phyloP scores from a whole-genome alignment of 2,113 vertebrate species.

The Tricholaema leucomelas region DNA sequence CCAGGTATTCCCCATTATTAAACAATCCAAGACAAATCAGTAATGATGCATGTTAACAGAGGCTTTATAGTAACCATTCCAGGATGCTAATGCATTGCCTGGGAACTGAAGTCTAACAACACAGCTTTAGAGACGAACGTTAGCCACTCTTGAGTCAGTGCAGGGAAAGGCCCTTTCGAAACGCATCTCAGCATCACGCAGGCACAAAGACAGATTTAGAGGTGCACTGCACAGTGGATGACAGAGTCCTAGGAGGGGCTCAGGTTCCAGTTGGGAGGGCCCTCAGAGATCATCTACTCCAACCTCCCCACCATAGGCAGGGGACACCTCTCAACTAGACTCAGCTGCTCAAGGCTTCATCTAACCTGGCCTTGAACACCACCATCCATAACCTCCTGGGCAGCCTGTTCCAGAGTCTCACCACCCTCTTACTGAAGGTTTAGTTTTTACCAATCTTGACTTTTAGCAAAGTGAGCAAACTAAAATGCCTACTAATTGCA shows the following conservation, averaged over 20 bases:
- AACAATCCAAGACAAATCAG: neutral
- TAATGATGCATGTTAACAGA: neutral
- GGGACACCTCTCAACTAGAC: too few species aligned
- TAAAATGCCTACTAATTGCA: neutral
- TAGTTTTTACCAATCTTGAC: neutral
- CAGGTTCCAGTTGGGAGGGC: too few species aligned
- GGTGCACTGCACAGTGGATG: neutral
- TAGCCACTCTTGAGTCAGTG: neutral
- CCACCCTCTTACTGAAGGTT: neutral
- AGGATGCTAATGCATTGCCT: neutral
- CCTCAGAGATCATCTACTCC: too few species aligned
- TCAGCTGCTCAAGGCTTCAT: too few species aligned
- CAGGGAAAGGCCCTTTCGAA: neutral
- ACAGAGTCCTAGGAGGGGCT: too few species aligned
- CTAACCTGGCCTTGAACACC: too few species aligned
- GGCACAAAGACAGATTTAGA: neutral
- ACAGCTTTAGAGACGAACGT: neutral
- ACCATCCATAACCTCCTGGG: too few species aligned
- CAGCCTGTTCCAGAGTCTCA: too few species aligned
- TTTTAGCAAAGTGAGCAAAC: neutral
- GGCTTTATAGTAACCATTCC: neutral
- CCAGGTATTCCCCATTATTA: neutral
- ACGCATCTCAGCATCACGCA: neutral
- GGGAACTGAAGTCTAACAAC: neutral
- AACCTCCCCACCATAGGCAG: too few species aligned